A percentile compares a stretch with the other conserved stretches of the same genome.
Evolutionary conservation across 1,140 invertebrate genomes (phyloP).

Genomic region (Drosophila truncata): DNA sequence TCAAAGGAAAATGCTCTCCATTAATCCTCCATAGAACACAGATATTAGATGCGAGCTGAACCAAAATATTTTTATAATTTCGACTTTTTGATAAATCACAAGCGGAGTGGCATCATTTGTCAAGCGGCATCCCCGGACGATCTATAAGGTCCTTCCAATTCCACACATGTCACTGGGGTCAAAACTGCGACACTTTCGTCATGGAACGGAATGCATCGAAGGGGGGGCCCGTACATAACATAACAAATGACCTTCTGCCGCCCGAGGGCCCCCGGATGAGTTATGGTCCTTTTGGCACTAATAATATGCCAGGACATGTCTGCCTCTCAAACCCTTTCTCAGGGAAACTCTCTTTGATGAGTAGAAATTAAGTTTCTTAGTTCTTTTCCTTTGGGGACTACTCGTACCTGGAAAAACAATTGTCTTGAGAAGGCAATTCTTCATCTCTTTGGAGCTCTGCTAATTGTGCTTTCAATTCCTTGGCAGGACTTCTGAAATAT

Average conservation of each 20-base stretch:
- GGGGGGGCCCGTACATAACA: constrained; percentile 23
- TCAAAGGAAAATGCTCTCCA: constrained; percentile 29
- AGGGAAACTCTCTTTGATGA: constrained; percentile 11
- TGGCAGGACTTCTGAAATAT: constrained; percentile 67
- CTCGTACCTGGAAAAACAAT: constrained; percentile 30
- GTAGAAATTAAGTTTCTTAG: constrained; percentile 40
- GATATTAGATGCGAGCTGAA: constrained; percentile 33
- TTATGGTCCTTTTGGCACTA: constrained; percentile 49
- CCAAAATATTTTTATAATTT: constrained; percentile 69
- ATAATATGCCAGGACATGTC: constrained; percentile 73
- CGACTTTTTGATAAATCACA: constrained; percentile 77
- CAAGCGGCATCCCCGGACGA: constrained; percentile 50
- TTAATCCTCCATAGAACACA: constrained; percentile 66
- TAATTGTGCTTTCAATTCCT: constrained; percentile 80
- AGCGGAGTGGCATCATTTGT: constrained; percentile 68
- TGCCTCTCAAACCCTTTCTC: constrained; percentile 54
- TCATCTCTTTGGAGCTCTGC: constrained; percentile 44
- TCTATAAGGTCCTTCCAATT: constrained; percentile 3
- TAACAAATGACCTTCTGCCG: constrained; percentile 72
- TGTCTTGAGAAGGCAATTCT: constrained; percentile 33
- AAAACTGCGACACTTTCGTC: constrained; percentile 76
- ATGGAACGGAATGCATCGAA: constrained; percentile 42
- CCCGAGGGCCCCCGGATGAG: constrained; percentile 57
- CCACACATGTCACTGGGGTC: constrained; percentile 64
- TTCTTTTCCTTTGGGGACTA: constrained; percentile 17